Evolutionary conservation across 2,113 vertebrate species (phyloP).

Genomic region (Opisthocomus hoazin): DNA sequence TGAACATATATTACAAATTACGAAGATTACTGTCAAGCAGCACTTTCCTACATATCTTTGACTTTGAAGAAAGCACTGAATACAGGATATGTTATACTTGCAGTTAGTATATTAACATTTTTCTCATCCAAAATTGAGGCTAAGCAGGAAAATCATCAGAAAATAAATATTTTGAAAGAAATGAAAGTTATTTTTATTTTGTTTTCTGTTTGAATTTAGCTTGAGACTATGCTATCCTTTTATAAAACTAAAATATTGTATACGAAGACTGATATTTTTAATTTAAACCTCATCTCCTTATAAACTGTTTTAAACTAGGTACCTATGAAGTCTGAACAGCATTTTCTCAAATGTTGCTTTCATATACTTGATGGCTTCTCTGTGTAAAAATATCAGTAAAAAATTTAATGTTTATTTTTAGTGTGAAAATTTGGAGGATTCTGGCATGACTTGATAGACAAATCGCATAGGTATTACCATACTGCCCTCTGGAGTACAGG

Average conservation of each 20-base stretch:
- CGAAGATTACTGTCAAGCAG: background rate
- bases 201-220: background rate
- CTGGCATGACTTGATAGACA: background rate
- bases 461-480: constrained; percentile 47
- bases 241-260: background rate
- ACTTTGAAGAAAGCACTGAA: background rate
- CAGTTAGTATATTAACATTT: background rate
- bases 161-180: background rate
- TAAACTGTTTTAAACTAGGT: background rate
- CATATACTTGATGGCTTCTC: background rate
- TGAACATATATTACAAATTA: background rate
- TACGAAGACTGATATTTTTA: background rate
- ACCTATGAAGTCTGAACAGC: background rate
- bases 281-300: background rate
- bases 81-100: too few species aligned
- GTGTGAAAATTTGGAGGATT: constrained; percentile 11
- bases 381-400: constrained; percentile 44
- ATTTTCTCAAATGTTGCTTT: background rate
- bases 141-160: background rate
- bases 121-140: background rate
- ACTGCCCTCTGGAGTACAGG: constrained; percentile 72
- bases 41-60: background rate
- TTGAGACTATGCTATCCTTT: background rate
- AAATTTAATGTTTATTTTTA: constrained; percentile 51
- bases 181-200: background rate